A percentile compares a stretch with the other conserved stretches of the same genome.
Evolutionary conservation across 2,113 vertebrate species (phyloP).

Genomic region (Peromyscus maniculatus): DNA sequence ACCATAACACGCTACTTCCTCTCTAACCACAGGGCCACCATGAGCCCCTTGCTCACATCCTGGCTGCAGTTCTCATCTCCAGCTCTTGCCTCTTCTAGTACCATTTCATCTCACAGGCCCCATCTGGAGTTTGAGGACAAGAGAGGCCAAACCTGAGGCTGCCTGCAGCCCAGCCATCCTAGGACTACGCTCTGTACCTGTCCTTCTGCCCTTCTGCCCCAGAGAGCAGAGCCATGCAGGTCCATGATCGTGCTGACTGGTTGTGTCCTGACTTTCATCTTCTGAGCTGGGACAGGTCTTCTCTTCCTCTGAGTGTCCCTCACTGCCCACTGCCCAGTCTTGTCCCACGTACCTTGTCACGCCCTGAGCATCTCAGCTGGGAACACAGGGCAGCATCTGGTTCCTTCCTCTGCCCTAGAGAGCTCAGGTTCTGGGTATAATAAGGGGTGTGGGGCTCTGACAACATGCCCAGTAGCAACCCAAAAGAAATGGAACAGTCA

Average conservation of each 20-base stretch:
- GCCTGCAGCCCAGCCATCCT: neutral
- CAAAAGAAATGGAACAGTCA: neutral
- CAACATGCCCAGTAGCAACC: neutral
- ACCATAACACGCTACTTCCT: rapidly evolving
- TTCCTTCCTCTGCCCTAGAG: neutral
- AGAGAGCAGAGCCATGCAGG: neutral
- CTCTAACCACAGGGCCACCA: neutral
- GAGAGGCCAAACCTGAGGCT: too few species aligned
- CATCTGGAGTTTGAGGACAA: neutral
- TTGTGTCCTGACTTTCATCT: neutral
- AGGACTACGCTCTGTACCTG: rapidly evolving
- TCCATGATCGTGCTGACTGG: neutral
- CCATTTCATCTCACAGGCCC: neutral
- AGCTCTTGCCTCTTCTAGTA: neutral
- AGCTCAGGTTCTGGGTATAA: neutral
- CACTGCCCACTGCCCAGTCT: neutral
- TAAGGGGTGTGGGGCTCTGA: neutral
- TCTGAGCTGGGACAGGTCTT: neutral
- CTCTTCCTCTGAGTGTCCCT: neutral
- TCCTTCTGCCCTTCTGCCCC: neutral
- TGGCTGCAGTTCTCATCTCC: neutral
- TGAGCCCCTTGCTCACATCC: neutral
- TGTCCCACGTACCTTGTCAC: neutral
- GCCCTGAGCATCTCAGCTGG: neutral
- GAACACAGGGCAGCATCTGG: neutral